These are phyloP conservation scores for Forpus xanthops DNA, from an alignment of 2,797 vertebrate genomes.

Conservation along the genomic window DNA sequence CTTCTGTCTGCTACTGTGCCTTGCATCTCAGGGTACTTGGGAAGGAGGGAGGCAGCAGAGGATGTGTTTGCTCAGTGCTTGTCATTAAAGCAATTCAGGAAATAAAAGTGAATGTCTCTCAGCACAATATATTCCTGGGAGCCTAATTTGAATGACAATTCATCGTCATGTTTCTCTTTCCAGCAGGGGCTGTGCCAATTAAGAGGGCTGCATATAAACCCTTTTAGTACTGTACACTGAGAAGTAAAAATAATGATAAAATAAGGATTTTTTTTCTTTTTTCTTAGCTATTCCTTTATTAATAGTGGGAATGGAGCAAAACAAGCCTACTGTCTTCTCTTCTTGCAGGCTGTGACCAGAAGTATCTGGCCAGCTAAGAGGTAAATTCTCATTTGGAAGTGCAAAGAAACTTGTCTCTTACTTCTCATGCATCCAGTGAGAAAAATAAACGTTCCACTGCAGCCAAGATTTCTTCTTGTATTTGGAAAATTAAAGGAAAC, in stretches of 20 bases:
- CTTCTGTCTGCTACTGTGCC: not conserved
- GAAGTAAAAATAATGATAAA: constrained; percentile 69
- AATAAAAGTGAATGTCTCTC: constrained; percentile 71
- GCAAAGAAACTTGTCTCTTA: not conserved
- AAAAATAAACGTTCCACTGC: constrained; percentile 19
- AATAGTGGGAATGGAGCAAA: constrained; percentile 11
- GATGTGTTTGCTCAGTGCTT: constrained; percentile 20
- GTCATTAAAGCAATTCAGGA: constrained; percentile 67
- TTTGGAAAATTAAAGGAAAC: constrained; percentile 19
- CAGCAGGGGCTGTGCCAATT: constrained; percentile 72
- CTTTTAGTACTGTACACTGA: constrained; percentile 55
- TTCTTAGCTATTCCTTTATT: constrained; percentile 54
- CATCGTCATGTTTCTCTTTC: constrained; percentile 64
- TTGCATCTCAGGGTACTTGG: constrained; percentile 2
- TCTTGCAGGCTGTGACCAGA: constrained; percentile 15
- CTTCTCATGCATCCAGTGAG: not conserved
- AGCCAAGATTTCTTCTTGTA: not conserved
- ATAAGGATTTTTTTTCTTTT: constrained; percentile 32
- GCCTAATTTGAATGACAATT: constrained; percentile 70
- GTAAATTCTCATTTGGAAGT: constrained; percentile 28
- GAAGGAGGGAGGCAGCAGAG: not conserved
- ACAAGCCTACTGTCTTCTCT: not conserved
- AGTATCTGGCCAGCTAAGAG: not conserved
- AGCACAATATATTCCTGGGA: constrained; percentile 70
- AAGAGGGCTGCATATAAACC: constrained; percentile 64